These are phyloP conservation scores for Xiphorhynchus erythropygius DNA, from an alignment of 2,797 vertebrate species.

Conservation along the genomic window DNA sequence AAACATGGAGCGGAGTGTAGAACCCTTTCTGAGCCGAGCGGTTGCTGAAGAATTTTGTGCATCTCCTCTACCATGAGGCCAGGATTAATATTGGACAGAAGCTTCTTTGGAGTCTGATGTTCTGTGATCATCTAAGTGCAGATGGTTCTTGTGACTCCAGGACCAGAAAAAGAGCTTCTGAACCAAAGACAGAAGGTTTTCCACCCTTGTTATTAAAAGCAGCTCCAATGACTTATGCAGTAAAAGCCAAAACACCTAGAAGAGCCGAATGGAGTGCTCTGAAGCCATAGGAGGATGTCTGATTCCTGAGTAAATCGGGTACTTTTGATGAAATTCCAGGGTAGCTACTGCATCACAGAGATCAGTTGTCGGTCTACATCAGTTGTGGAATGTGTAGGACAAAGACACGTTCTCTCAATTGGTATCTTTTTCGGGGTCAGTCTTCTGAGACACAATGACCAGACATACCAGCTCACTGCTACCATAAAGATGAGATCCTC, in stretches of 20 bases:
- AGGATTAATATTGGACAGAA: background rate
- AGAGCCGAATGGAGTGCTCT: background rate
- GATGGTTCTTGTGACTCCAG: background rate
- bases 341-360: background rate
- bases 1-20: constrained; percentile 12
- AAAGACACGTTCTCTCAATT: background rate
- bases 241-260: background rate
- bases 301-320: background rate
- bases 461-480: background rate
- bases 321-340: background rate
- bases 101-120: background rate
- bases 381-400: background rate
- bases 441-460: background rate
- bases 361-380: background rate
- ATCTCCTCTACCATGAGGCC: background rate
- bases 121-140: background rate
- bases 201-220: background rate
- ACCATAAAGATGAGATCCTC: background rate
- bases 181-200: background rate
- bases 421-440: background rate
- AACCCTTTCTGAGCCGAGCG: constrained; percentile 39
- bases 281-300: background rate
- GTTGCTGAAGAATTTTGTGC: constrained; percentile 1
- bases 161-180: background rate
- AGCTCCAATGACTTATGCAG: background rate